phyloP scores from a whole-genome alignment of 2,113 vertebrate genomes.

The Laterallus jamaicensis region DNA sequence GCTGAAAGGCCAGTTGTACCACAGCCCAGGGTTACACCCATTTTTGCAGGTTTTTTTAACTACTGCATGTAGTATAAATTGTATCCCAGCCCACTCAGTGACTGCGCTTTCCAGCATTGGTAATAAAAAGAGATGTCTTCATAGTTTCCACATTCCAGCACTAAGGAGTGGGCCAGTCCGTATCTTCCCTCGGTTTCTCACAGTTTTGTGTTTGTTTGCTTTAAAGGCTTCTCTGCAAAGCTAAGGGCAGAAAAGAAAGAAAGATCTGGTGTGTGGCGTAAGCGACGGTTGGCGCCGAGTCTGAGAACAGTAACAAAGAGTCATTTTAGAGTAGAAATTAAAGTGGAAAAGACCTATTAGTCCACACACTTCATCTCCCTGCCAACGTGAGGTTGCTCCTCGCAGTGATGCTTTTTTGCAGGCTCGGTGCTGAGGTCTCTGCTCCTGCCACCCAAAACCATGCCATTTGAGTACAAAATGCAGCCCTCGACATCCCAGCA shows the following conservation, averaged over 20 bases:
- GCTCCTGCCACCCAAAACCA: background rate
- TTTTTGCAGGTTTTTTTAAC: slow-evolving; percentile 74
- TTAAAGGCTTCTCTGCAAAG: slow-evolving; percentile 65
- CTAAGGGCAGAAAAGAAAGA: slow-evolving; percentile 47
- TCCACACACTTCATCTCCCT: background rate
- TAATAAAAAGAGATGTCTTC: slow-evolving; percentile 78
- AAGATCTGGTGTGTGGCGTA: slow-evolving; percentile 16
- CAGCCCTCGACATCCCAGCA: background rate
- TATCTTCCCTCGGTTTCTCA: slow-evolving; percentile 77
- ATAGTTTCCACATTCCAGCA: slow-evolving; percentile 78
- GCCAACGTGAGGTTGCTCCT: background rate
- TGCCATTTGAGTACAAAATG: fast-evolving
- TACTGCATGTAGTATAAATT: slow-evolving; percentile 71
- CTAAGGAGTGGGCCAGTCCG: slow-evolving; percentile 65
- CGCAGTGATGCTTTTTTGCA: background rate
- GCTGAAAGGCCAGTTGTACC: slow-evolving; percentile 79
- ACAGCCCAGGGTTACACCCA: slow-evolving; percentile 81
- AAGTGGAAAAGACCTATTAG: slow-evolving; percentile 65
- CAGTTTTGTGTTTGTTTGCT: slow-evolving; percentile 77
- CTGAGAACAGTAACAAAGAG: slow-evolving; percentile 60
- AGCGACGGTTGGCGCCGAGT: slow-evolving; percentile 29
- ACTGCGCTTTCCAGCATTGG: slow-evolving; percentile 67
- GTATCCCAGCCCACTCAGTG: slow-evolving; percentile 63
- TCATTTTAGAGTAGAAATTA: slow-evolving; percentile 58
- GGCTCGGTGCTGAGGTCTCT: slow-evolving; percentile 3